Evolutionary conservation across 92 coral and sea anemone species (phyloP).

Genomic region (Epizoanthus rinbou): DNA sequence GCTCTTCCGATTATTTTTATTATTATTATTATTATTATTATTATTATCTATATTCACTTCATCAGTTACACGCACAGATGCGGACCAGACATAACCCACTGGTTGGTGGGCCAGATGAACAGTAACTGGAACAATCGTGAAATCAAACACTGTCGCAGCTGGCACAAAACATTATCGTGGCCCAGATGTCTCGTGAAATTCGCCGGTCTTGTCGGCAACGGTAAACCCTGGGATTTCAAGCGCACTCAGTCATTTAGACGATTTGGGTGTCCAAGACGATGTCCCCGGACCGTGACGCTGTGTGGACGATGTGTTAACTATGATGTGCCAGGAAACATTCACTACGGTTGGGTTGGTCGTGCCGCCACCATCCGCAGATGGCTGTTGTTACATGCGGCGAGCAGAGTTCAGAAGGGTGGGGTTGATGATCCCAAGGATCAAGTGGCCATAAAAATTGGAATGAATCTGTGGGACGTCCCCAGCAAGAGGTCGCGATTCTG

Average conservation of each 20-base stretch:
- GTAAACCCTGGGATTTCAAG: conserved; percentile 49
- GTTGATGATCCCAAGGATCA: conserved; percentile 55
- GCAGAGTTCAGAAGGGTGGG: conserved; percentile 56
- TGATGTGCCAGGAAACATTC: conserved; percentile 53
- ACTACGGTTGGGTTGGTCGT: conserved; percentile 52
- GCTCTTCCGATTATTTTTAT: too few species aligned
- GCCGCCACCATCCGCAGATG: conserved; percentile 48
- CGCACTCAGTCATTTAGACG: conserved; percentile 41
- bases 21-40: too few species aligned
- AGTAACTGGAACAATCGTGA: conserved; percentile 24
- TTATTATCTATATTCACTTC: too few species aligned
- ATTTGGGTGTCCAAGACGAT: conserved; percentile 23
- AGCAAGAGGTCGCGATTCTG: conserved; percentile 20
- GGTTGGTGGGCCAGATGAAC: conserved; percentile 40
- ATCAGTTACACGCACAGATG: too few species aligned
- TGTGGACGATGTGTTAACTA: conserved; percentile 37
- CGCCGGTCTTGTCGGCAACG: conserved; percentile 34
- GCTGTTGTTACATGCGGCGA: conserved; percentile 43
- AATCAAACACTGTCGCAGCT: conserved; percentile 28
- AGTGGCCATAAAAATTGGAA: conserved; percentile 53
- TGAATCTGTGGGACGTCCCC: conserved; percentile 44
- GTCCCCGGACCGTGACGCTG: conserved; percentile 50
- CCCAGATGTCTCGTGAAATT: conserved; percentile 36
- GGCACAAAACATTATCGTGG: not conserved
- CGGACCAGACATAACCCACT: conserved; percentile 38